A percentile compares a stretch with the other conserved stretches of the same genome.
These are phyloP conservation scores for Diadumene lineata DNA, from an alignment of 92 coral and sea anemone genomes.

Conservation along the genomic window DNA sequence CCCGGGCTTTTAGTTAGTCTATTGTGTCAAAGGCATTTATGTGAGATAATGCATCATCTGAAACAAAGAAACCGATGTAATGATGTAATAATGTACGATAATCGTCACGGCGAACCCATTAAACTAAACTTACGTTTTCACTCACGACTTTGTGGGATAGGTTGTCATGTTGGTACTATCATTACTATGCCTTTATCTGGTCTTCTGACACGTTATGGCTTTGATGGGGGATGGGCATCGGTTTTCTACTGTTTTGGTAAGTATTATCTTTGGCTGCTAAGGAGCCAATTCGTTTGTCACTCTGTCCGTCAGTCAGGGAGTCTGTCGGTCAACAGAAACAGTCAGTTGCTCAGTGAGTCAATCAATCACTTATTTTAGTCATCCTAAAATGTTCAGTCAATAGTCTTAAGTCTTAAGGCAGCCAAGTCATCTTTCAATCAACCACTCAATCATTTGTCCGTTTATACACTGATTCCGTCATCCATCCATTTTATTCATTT, in stretches of 20 bases:
- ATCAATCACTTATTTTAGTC: background rate
- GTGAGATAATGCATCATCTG: no score
- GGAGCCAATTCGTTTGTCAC: no score
- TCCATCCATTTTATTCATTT: background rate
- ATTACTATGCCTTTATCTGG: slow-evolving; percentile 92
- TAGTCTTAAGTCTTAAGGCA: no score
- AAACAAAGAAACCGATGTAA: no score
- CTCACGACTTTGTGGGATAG: slow-evolving; percentile 36
- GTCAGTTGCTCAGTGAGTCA: background rate
- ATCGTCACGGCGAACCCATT: no score
- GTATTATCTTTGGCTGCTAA: slow-evolving; percentile 15
- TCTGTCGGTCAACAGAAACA: background rate
- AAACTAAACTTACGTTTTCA: no score
- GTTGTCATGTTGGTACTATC: slow-evolving; percentile 94
- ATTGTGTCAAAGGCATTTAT: no score
- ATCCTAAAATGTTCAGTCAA: no score
- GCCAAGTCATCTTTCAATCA: background rate
- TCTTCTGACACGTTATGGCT: slow-evolving; percentile 81
- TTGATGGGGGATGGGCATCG: slow-evolving; percentile 96
- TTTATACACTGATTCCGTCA: background rate
- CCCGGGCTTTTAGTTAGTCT: no score
- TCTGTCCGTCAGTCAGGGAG: no score
- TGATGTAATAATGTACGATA: no score
- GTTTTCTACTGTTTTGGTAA: slow-evolving; percentile 92
- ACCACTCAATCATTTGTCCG: background rate